A percentile compares a stretch with the other conserved stretches of the same genome.
Evolutionary conservation across 2,888 invertebrate species (phyloP).

Genomic region (Megamerina dolium): DNA sequence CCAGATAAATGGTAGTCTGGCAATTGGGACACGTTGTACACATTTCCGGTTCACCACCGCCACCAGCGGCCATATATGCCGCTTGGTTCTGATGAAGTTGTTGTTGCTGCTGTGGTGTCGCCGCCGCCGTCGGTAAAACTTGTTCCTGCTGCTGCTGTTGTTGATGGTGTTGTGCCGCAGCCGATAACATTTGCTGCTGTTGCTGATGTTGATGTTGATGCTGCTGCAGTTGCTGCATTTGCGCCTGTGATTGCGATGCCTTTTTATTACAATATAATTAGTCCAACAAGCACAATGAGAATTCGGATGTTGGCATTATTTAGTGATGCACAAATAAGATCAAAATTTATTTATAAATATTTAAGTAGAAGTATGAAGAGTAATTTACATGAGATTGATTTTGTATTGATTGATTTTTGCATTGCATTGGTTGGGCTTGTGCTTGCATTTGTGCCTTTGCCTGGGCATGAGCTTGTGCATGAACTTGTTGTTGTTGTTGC

Average conservation of each 20-base stretch:
- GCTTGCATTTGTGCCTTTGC: slow-evolving; percentile 4
- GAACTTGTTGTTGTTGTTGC: slow-evolving; percentile 15
- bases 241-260: slow-evolving; percentile 11
- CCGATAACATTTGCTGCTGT: not conserved
- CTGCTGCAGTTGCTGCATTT: not conserved
- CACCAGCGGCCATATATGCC: slow-evolving; percentile 17
- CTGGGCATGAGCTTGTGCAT: slow-evolving; percentile 2
- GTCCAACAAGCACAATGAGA: no score
- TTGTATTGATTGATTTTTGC: slow-evolving; percentile 13
- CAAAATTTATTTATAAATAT: no score
- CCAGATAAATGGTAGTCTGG: slow-evolving; percentile 41
- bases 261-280: no score
- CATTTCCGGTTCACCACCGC: slow-evolving; percentile 32
- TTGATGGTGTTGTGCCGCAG: slow-evolving; percentile 10
- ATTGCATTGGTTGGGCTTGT: slow-evolving; percentile 6
- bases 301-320: no score
- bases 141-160: slow-evolving; percentile 17
- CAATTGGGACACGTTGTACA: slow-evolving; percentile 47
- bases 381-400: slow-evolving; percentile 22
- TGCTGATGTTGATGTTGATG: not conserved
- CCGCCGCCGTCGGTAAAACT: slow-evolving; percentile 5
- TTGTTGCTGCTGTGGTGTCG: slow-evolving; percentile 16
- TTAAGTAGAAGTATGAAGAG: slow-evolving; percentile 19
- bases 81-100: slow-evolving; percentile 13
- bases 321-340: no score